These are phyloP conservation scores for Gerris buenoi DNA, from an alignment of 1,140 invertebrate genomes.

Conservation along the genomic window DNA sequence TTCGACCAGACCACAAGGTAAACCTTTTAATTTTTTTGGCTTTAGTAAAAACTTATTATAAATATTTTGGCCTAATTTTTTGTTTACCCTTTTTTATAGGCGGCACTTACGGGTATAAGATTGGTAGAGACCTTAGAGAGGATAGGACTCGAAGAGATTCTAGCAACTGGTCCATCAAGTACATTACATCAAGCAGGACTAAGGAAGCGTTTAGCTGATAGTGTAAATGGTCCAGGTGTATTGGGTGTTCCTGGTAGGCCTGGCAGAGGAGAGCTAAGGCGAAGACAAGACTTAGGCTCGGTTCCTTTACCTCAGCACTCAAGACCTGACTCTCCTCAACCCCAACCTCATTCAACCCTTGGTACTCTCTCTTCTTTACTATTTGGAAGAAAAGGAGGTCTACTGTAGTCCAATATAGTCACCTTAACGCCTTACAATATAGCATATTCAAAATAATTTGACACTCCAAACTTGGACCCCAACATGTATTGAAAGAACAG, in stretches of 20 bases:
- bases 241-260: constrained; percentile 38
- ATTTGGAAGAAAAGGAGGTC: constrained; percentile 66
- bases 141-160: constrained; percentile 48
- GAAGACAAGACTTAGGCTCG: constrained; percentile 27
- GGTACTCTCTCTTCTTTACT: constrained; percentile 63
- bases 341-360: constrained; percentile 34
- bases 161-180: constrained; percentile 28
- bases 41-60: too few relatives aligned
- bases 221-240: constrained; percentile 2
- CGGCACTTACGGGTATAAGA: constrained; percentile 33
- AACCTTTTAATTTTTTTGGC: too few relatives aligned
- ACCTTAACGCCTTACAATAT: too few relatives aligned
- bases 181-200: constrained; percentile 9
- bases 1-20: constrained; percentile 23
- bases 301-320: constrained; percentile 29
- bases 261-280: constrained; percentile 36
- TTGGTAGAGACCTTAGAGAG: constrained; percentile 50
- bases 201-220: background rate
- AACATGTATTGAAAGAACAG: too few relatives aligned
- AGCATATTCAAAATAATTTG: too few relatives aligned
- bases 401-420: constrained; percentile 38
- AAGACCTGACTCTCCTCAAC: constrained; percentile 19
- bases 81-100: constrained; percentile 22
- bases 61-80: too few relatives aligned
- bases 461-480: too few relatives aligned